Evolutionary conservation across 2,797 vertebrate species (phyloP), one percentile per base, ranked within the genome.

Genomic region (Channallabes apus): DNA sequence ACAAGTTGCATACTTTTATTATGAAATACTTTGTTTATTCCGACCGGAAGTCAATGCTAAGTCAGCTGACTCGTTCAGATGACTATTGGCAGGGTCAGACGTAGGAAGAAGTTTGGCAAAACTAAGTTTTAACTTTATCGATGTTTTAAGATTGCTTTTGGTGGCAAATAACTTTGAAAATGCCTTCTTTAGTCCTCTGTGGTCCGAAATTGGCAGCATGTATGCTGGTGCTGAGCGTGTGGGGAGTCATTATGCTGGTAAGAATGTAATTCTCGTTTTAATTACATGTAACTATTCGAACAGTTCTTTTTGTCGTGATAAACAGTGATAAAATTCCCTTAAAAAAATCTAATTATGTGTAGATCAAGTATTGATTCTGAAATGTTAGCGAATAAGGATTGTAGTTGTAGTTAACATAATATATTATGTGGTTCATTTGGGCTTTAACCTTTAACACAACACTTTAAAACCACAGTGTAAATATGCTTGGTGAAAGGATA

Each of bases 201-300:
- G 96, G 96, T 80, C 96, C 96, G 0, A 97, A 97, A 91, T 89
- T 95, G 88, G 95, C 96, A 1, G 95, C 95, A 6, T 97, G 96
- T 82, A 95, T 96, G 82, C 89, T 97, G 29, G 95, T 96, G n/a
- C 88, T 97, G 82, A 97, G 96, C 84, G 88, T 91, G 38, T 96
- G 96, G 96, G 96, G 95, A 32, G 94, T 96, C 80, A 94, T 97
- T 85, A 97, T 97, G 96, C 87, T 97, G 96, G 96, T 97, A 87
- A 89, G 88, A 64, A 11, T 51, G n/a, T 81, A 7, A 75, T 61
- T 41, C 6, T 69, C 27, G 4, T 59, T 65, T 67, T 77, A 51
- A 56, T 38, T 14, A 46, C n/a, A 46, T 51, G 38, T 46, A 46
- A 27, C 22, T 78, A 65, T 35, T 35, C 4, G 24, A 11, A 58